Base-by-base conservation (phyloP, 2,888 invertebrate species). In the Scaptomyza parva region DNA sequence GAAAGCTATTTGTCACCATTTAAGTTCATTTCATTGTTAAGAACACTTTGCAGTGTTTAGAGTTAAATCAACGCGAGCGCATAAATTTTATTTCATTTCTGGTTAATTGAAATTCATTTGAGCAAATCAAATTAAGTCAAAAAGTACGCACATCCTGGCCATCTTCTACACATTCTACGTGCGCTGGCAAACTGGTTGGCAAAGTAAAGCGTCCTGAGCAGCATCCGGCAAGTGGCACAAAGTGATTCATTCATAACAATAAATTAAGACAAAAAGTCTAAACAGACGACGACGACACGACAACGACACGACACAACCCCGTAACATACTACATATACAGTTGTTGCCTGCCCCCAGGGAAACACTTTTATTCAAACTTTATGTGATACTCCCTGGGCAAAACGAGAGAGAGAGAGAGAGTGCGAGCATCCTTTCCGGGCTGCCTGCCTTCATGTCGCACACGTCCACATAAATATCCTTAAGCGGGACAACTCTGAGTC, bases 51-150 rank as follows among this genome's bases (percentile, higher is more conserved):
- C 57, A 58, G 47, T 61, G 54, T 66, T 73, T 70, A 41, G 60
- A 73, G 70, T 48, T 24, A 22, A 41, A 20, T 59, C 69, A 45
- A 18, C 39, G 68, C 58, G 35, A 47, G 30, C 35, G 70, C 77
- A 79, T 81, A 76, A 86, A 86, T 81, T 82, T 71, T 78, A 78
- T 82, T 82, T 71, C 80, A 78, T 82, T 81, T 72, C 59, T 33
- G 78, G 75, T 83, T 85, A 87, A 85, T 85, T 85, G 86, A 87
- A 87, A 85, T 85, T 85, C 83, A 85, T 87, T 85, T 77, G 78
- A 73, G 69, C 63, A 87, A 87, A 87, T 87, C 87, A 85, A 87
- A 87, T 85, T 80, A 86, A 87, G 78, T 86, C 77, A 78, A 73
- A 73, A 85, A 87, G 84, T 79, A 59, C 62, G 70, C 60, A 80